These are phyloP conservation scores for Leistus spinibarbis DNA, from an alignment of 2,888 invertebrate species.

Conservation along the genomic window DNA sequence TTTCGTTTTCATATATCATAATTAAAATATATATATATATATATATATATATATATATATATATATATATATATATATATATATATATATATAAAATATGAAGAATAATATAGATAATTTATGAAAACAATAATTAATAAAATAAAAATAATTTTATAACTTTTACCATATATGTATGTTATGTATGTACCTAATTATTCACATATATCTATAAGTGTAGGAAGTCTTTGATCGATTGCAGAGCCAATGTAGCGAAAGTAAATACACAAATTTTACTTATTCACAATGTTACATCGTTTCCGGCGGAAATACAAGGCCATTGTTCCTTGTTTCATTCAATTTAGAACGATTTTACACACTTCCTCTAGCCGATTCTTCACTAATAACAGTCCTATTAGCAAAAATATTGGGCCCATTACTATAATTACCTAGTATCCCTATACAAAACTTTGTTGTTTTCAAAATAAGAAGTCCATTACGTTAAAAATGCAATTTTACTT, in stretches of 20 bases:
- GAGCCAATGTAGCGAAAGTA: background rate
- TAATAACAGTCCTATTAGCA: background rate
- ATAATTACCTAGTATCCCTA: too few species aligned
- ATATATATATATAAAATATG: too few species aligned
- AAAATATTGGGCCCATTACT: background rate
- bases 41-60: too few species aligned
- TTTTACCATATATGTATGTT: too few species aligned
- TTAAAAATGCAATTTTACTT: too few species aligned
- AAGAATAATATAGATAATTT: background rate
- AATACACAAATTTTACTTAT: background rate
- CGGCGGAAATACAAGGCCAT: slow-evolving; percentile 12
- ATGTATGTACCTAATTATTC: background rate
- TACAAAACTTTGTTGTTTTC: too few species aligned
- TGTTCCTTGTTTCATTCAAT: slow-evolving; percentile 8
- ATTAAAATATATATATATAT: too few species aligned
- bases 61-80: too few species aligned
- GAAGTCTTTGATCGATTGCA: background rate
- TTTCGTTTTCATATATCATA: background rate
- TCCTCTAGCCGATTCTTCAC: background rate
- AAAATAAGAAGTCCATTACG: too few species aligned
- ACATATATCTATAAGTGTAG: background rate
- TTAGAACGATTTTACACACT: slow-evolving; percentile 3
- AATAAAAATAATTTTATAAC: background rate
- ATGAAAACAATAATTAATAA: background rate
- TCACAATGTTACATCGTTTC: background rate